A percentile compares a stretch with the other conserved stretches of the same genome.
Evolutionary conservation across 2,113 vertebrate genomes (phyloP).

Genomic region (Balaeniceps rex): DNA sequence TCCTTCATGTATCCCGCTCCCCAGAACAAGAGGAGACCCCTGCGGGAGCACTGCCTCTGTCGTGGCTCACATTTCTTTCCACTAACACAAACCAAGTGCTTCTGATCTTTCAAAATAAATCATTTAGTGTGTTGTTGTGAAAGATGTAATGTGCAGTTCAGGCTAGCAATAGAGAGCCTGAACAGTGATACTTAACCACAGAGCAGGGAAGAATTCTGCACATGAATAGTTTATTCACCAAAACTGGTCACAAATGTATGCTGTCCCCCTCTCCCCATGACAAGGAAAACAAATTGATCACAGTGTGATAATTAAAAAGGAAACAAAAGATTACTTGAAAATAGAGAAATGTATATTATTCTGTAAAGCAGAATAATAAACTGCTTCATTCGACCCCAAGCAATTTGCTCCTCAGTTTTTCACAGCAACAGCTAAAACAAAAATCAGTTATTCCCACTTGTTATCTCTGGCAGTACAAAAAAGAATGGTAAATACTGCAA

Average conservation of each 20-base stretch:
- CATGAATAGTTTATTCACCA: conserved; percentile 40
- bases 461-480: conserved; percentile 48
- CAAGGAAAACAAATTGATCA: conserved; percentile 20
- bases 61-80: not conserved
- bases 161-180: not conserved
- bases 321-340: conserved; percentile 46
- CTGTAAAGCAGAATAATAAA: conserved; percentile 8
- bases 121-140: not conserved
- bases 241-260: not conserved
- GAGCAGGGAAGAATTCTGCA: not conserved
- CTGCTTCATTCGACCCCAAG: not conserved
- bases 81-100: not conserved
- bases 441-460: conserved; percentile 30
- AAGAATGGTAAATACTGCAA: conserved; percentile 5
- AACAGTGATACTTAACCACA: not conserved
- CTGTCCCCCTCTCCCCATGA: not conserved
- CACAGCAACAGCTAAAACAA: not conserved
- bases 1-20: fast-evolving
- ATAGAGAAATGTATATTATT: not conserved
- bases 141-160: not conserved
- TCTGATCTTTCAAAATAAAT: conserved; percentile 17
- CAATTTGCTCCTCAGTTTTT: not conserved
- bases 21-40: not conserved
- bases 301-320: conserved; percentile 6
- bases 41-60: not conserved